phyloP scores from a whole-genome alignment of 2,797 vertebrate genomes.

The Poeciliopsis paucimaculata region DNA sequence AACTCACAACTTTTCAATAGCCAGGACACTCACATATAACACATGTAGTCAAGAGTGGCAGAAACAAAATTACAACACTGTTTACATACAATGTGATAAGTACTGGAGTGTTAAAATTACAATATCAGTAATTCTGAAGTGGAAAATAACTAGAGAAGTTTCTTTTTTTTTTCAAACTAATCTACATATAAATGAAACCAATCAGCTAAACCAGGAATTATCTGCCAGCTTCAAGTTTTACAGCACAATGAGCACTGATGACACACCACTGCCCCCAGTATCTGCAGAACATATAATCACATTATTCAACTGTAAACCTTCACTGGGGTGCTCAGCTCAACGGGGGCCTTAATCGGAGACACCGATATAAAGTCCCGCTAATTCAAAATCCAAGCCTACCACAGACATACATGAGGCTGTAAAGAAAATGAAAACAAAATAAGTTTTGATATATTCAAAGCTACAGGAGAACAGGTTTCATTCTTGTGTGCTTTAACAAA shows the following conservation, averaged over 20 bases:
- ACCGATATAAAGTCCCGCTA: slow-evolving; percentile 68
- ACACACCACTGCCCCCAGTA: slow-evolving; percentile 40
- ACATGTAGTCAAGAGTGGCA: neutral
- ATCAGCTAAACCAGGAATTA: slow-evolving; percentile 46
- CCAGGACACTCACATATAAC: neutral
- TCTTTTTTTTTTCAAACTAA: slow-evolving; percentile 38
- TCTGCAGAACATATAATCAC: slow-evolving; percentile 48
- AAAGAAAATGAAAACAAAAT: slow-evolving; percentile 19
- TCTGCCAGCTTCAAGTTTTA: slow-evolving; percentile 42
- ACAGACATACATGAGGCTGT: slow-evolving; percentile 15
- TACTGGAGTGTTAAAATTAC: slow-evolving; percentile 1
- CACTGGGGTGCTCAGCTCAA: slow-evolving; percentile 46
- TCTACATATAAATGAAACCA: slow-evolving; percentile 44
- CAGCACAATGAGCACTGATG: slow-evolving; percentile 40
- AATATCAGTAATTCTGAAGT: slow-evolving; percentile 17
- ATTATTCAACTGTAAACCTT: slow-evolving; percentile 51
- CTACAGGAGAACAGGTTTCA: slow-evolving; percentile 62
- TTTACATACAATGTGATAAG: neutral
- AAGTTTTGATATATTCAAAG: slow-evolving; percentile 59
- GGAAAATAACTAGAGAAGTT: slow-evolving; percentile 10
- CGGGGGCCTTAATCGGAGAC: slow-evolving; percentile 48
- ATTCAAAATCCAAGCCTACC: slow-evolving; percentile 58
- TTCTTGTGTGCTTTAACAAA: slow-evolving; percentile 70
- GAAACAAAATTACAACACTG: slow-evolving; percentile 1
- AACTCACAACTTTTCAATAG: neutral